phyloP scores from a whole-genome alignment of 2,888 invertebrate species.

The Bedellia somnulentella region DNA sequence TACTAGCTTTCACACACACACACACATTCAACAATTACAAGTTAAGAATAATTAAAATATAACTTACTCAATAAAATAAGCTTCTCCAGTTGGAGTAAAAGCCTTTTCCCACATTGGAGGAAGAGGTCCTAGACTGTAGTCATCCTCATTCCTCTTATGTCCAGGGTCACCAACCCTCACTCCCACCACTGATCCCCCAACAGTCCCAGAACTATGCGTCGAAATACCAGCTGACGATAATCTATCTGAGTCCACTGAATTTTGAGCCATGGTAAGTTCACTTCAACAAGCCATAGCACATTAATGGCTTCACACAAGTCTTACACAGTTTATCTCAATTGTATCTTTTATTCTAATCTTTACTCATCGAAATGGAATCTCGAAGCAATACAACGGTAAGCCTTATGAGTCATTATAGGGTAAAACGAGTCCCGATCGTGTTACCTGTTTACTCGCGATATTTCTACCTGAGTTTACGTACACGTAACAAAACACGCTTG shows the following conservation, averaged over 20 bases:
- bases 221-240: constrained; percentile 52
- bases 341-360: neutral
- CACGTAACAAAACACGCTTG: neutral
- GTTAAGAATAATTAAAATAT: neutral
- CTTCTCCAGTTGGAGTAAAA: constrained; percentile 94
- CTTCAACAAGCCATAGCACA: neutral
- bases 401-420: constrained; percentile 47
- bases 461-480: constrained; percentile 21
- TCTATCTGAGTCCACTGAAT: constrained; percentile 50
- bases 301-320: neutral
- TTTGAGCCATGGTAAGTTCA: constrained; percentile 31
- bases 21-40: neutral
- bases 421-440: constrained; percentile 27
- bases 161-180: constrained; percentile 39
- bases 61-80: constrained; percentile 95
- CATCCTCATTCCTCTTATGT: constrained; percentile 60
- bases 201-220: constrained; percentile 49
- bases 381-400: constrained; percentile 46
- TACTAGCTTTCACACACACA: too few relatives aligned
- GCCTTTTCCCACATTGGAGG: constrained; percentile 98
- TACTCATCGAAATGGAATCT: constrained; percentile 40
- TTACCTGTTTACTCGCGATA: constrained; percentile 20
- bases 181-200: constrained; percentile 49
- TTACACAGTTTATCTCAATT: neutral
- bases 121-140: constrained; percentile 84